Conservation (phyloP, 64 coral and sea anemone species). For the Pocillopora verrucosa region DNA sequence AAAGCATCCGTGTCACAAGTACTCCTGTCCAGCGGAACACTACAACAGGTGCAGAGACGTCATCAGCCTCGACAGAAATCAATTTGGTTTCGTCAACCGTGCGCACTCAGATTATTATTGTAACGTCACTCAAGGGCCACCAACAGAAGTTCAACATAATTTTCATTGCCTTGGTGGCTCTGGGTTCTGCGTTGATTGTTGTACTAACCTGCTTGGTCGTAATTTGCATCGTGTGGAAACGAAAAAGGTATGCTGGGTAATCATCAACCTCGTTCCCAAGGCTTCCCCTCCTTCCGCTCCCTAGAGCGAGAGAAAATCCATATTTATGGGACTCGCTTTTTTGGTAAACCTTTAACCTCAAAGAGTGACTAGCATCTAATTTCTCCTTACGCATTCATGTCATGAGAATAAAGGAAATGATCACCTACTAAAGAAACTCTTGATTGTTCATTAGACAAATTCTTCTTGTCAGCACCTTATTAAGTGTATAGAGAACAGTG, state of each 20-base stretch:
- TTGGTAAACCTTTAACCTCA: too few species aligned
- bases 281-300: too few species aligned
- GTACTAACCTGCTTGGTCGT: not conserved
- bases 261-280: not conserved
- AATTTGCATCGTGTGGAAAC: not conserved
- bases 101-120: not conserved
- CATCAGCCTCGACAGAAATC: not conserved
- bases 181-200: not conserved
- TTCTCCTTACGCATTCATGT: too few species aligned
- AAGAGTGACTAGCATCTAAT: too few species aligned
- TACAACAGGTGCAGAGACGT: not conserved
- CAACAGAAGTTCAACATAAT: constrained; percentile 1
- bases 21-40: not conserved
- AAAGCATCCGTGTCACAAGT: too few species aligned
- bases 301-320: too few species aligned
- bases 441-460: too few species aligned
- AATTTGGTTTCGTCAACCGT: not conserved
- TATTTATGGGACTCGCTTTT: too few species aligned
- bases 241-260: not conserved
- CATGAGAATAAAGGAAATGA: too few species aligned
- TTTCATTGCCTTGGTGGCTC: not conserved
- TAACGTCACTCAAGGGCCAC: not conserved
- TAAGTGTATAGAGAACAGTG: too few species aligned
- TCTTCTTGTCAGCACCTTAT: too few species aligned
- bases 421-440: too few species aligned